Evolutionary conservation across 2,113 vertebrate species (phyloP).

Genomic region (Conger conger): DNA sequence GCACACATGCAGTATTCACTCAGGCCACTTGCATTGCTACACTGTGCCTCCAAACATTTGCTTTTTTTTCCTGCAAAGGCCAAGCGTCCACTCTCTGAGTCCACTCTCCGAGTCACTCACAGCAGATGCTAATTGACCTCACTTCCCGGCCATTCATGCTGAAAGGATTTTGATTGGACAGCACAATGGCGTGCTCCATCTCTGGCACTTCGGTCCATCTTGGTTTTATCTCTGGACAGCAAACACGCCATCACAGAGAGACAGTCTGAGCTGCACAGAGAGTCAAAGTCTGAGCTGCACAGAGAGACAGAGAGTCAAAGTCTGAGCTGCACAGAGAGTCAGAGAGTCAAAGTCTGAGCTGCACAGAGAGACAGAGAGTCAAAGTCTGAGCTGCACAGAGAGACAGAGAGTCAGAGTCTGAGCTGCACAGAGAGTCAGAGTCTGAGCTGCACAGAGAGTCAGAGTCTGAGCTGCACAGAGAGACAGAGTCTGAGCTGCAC

Average conservation of each 20-base stretch:
- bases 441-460: too few relatives aligned
- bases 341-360: too few relatives aligned
- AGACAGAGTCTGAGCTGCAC: too few relatives aligned
- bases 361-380: too few relatives aligned
- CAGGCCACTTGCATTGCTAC: not conserved
- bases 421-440: too few relatives aligned
- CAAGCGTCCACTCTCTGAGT: not conserved
- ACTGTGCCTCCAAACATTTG: not conserved
- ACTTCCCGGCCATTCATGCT: not conserved
- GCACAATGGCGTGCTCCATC: not conserved
- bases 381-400: too few relatives aligned
- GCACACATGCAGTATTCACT: conserved; percentile 6
- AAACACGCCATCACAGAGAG: not conserved
- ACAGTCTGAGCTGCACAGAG: not conserved
- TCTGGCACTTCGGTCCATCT: not conserved
- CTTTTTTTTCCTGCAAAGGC: not conserved
- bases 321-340: too few relatives aligned
- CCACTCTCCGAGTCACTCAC: too few relatives aligned
- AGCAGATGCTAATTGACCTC: not conserved
- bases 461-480: too few relatives aligned
- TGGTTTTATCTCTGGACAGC: not conserved
- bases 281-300: too few relatives aligned
- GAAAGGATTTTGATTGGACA: not conserved
- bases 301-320: too few relatives aligned
- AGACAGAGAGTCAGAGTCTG: too few relatives aligned